phyloP scores from a whole-genome alignment of 2,888 invertebrate species.

The Rhimphoctona megacephalus region DNA sequence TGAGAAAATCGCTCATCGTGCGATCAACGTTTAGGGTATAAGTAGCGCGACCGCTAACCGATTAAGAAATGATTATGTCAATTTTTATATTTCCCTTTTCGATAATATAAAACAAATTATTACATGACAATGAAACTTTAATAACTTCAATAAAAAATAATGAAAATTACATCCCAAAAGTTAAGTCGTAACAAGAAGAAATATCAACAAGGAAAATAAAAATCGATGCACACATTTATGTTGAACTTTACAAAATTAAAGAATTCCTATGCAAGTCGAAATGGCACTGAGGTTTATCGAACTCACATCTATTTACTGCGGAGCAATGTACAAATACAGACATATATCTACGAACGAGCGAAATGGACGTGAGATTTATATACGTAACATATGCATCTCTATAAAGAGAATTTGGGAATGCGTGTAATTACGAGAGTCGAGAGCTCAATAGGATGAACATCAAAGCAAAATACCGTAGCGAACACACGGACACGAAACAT shows the following conservation, averaged over 20 bases:
- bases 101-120: too few relatives aligned
- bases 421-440: slow-evolving; percentile 64
- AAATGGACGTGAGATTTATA: not conserved
- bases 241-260: not conserved
- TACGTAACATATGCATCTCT: slow-evolving; percentile 6
- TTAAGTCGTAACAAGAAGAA: too few relatives aligned
- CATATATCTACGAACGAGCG: not conserved
- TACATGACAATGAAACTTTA: too few relatives aligned
- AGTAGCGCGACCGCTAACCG: too few relatives aligned
- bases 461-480: slow-evolving; percentile 64
- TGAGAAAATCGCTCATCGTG: too few relatives aligned
- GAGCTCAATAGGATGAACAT: slow-evolving; percentile 58
- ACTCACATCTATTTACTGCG: slow-evolving; percentile 10
- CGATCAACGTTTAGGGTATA: too few relatives aligned
- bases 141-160: too few relatives aligned
- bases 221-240: not conserved
- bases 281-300: slow-evolving; percentile 45
- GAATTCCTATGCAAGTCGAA: slow-evolving; percentile 21
- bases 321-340: slow-evolving; percentile 13
- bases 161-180: too few relatives aligned
- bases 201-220: not conserved
- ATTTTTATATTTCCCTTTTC: too few relatives aligned
- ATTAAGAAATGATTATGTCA: too few relatives aligned
- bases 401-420: slow-evolving; percentile 57
- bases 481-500: slow-evolving; percentile 29